phyloP scores from a whole-genome alignment of 2,113 vertebrate species.

The Dasypus novemcinctus region DNA sequence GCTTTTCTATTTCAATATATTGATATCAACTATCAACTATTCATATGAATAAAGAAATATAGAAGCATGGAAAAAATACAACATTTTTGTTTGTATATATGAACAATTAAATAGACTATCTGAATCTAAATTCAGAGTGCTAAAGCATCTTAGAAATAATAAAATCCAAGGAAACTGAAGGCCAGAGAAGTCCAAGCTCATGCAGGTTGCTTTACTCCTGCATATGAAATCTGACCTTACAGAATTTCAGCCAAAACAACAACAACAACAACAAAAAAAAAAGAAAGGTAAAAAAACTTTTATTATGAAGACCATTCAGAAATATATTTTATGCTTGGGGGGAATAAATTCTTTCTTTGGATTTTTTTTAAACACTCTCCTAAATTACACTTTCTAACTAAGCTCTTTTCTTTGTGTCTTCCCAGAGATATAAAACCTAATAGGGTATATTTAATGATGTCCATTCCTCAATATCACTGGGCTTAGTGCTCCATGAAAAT shows the following conservation, averaged over 20 bases:
- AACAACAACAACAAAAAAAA: too few relatives aligned
- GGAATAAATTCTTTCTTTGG: neutral
- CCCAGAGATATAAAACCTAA: neutral
- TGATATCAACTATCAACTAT: neutral
- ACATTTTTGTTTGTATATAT: neutral
- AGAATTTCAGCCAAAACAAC: neutral
- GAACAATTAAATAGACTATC: neutral
- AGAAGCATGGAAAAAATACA: neutral
- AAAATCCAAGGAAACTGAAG: neutral
- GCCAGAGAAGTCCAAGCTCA: neutral
- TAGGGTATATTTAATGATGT: neutral
- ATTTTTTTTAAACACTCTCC: neutral
- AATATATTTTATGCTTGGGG: neutral
- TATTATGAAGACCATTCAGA: neutral
- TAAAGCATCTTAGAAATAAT: neutral
- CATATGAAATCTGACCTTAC: neutral
- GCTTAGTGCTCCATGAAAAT: neutral
- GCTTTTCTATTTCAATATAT: neutral
- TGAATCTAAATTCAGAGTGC: neutral
- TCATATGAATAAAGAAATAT: neutral
- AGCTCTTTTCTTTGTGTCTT: neutral
- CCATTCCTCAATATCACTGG: neutral
- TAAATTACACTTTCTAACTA: neutral
- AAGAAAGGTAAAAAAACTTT: neutral
- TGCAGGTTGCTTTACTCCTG: fast-evolving